Evolutionary conservation across 2,113 vertebrate species (phyloP).

Genomic region (Lophius piscatorius): DNA sequence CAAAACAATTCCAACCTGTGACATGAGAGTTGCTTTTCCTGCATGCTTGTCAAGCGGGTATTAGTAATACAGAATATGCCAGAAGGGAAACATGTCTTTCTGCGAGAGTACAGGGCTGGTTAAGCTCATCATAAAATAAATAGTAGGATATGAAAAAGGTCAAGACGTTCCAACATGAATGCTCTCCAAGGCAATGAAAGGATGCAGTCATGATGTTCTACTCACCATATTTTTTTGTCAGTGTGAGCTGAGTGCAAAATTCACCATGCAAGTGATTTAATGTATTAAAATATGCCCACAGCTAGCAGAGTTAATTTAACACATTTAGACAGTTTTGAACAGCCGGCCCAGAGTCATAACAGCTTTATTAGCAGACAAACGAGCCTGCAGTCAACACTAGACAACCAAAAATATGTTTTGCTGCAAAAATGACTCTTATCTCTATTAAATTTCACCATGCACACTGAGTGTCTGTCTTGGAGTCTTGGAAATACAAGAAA

Average conservation of each 20-base stretch:
- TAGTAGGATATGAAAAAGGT: slow-evolving; percentile 1
- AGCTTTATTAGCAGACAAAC: slow-evolving; percentile 31
- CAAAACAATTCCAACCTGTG: slow-evolving; percentile 38
- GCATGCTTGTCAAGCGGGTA: background rate
- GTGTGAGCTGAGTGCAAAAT: slow-evolving; percentile 15
- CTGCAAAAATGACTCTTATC: slow-evolving; percentile 22
- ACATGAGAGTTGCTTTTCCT: slow-evolving; percentile 2
- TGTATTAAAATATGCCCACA: slow-evolving; percentile 41
- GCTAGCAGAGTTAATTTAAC: slow-evolving; percentile 43
- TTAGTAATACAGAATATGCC: slow-evolving; percentile 2
- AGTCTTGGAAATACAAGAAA: slow-evolving; percentile 2
- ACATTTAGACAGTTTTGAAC: slow-evolving; percentile 47
- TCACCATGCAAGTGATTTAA: slow-evolving; percentile 24
- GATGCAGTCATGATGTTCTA: background rate
- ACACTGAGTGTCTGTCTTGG: background rate
- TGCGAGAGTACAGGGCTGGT: background rate
- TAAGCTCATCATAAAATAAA: background rate
- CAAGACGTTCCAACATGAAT: background rate
- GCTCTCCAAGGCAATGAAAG: background rate
- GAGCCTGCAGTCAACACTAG: slow-evolving; percentile 26
- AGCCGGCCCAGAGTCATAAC: slow-evolving; percentile 27
- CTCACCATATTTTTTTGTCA: background rate
- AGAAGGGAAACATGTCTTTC: background rate
- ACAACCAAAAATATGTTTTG: slow-evolving; percentile 30
- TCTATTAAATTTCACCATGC: background rate